Conservation (phyloP, 35 echinoderm and acorn worm genomes). For the Lytechinus pictus region DNA sequence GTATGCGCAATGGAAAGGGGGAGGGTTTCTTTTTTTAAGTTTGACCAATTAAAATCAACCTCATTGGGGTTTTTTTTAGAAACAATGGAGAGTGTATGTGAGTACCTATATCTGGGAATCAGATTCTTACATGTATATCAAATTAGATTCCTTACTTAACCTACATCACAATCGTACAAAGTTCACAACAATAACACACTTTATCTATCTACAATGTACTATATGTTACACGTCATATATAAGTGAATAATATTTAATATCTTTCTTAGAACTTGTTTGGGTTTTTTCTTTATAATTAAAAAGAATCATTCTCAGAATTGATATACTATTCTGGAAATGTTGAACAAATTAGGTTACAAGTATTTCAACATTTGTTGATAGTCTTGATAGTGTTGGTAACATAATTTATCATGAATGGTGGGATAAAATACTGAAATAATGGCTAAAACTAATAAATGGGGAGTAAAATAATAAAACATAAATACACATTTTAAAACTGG, state of each 20-base stretch:
- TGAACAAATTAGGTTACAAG: not conserved
- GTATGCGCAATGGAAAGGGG: no score
- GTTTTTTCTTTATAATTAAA: not conserved
- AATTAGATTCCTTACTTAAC: not conserved
- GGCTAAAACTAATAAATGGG: not conserved
- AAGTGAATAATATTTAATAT: not conserved
- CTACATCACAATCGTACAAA: not conserved
- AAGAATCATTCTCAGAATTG: not conserved
- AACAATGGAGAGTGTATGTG: no score
- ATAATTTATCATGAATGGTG: not conserved
- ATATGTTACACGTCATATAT: not conserved
- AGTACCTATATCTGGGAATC: no score
- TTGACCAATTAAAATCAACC: no score
- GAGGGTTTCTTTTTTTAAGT: no score
- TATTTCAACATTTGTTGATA: not conserved
- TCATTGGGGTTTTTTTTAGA: no score
- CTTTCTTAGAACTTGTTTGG: not conserved
- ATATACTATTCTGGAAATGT: not conserved
- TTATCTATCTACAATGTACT: not conserved
- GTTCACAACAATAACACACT: not conserved
- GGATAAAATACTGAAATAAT: not conserved
- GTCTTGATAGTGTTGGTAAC: no score
- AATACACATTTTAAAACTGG: not conserved
- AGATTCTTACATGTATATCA: no score
- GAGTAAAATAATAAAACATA: not conserved